Conservation (phyloP, 2,113 vertebrate species). For the Passerina amoena region DNA sequence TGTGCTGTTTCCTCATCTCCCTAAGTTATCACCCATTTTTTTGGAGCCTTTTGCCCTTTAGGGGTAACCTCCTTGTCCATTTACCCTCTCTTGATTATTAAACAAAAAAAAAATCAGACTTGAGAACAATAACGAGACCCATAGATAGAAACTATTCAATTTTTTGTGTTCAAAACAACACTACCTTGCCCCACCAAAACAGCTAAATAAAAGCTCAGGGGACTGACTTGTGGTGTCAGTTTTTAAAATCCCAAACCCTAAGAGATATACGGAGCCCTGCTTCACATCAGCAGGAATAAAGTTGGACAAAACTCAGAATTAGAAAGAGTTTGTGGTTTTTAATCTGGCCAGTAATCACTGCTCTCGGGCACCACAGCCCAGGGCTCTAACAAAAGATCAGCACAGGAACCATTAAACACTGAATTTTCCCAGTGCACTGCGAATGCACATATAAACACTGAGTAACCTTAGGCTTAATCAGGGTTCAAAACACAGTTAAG, state of each 20-base stretch:
- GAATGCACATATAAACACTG: slow-evolving; percentile 47
- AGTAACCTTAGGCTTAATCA: slow-evolving; percentile 51
- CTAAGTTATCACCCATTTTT: not conserved
- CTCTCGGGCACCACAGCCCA: slow-evolving; percentile 32
- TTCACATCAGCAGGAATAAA: not conserved
- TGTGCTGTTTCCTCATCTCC: not conserved
- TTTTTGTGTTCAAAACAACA: not conserved
- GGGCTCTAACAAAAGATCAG: slow-evolving; percentile 54
- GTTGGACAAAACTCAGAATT: not conserved
- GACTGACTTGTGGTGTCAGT: not conserved
- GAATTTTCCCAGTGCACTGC: slow-evolving; percentile 50
- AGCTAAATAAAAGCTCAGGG: not conserved
- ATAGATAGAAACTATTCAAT: not conserved
- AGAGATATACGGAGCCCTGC: not conserved
- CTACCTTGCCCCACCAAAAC: not conserved
- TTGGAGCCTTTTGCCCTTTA: not conserved
- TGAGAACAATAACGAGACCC: rapidly evolving
- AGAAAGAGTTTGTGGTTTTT: slow-evolving; percentile 30
- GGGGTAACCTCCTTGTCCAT: not conserved
- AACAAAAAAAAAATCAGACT: not conserved
- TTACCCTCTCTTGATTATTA: rapidly evolving
- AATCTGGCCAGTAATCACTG: slow-evolving; percentile 6
- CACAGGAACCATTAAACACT: slow-evolving; percentile 62
- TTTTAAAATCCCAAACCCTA: not conserved
- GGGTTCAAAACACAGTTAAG: slow-evolving; percentile 58